Evolutionary conservation across 2,888 invertebrate genomes (phyloP), one percentile per base, ranked within the genome.

Genomic region (Iselma pallidipennis): DNA sequence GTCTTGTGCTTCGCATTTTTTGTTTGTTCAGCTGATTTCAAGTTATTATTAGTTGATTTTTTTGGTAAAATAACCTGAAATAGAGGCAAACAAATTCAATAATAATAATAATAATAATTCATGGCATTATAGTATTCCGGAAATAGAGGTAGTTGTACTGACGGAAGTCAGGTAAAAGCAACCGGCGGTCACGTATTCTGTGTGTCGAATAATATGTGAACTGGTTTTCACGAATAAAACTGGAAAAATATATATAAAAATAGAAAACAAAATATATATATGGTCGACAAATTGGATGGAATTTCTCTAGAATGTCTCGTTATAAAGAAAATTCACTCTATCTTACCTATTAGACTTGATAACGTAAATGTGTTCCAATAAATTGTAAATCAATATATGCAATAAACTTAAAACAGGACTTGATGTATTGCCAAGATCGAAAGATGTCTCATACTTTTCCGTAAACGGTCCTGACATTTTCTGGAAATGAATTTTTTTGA

Each of bases 161-260:
- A 16, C 51, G 51, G 51, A 51, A 51, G 51, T 51, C 51, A 51
- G 51, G 51, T 51, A 51, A 26, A 29, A 9, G 6, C 19, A 16
- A 31, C 25, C 21, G 37, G 7, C 45, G 45, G 29, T 51, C 26
- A 51, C 51, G 51, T 51, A n/a, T 14, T 31, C 1, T 14, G 19
- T 19, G n/a, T 50, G n/a, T 16, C 16, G 29, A 28, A 28, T 29
- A 4, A 25, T 29, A 50, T 28, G 3, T 29, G 19, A n/a, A n/a
- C 29, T 21, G 51, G 45, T 45, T 19, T 9, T 14, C 33, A 25
- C 7, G 19, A 29, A 50, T 25, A n/a, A 49, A 25, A 14, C n/a
- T 7, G 23, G 7, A 28, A 9, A 28, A 50, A 50, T 50, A 10
- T 10, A 7, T 10, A 45, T 42, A 42, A 45, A 45, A 16, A n/a